Percentiles rank a stretch among this genome's conserved stretches.
Evolutionary conservation across 2,888 invertebrate species (phyloP).

Genomic region (Abscondita cerata): DNA sequence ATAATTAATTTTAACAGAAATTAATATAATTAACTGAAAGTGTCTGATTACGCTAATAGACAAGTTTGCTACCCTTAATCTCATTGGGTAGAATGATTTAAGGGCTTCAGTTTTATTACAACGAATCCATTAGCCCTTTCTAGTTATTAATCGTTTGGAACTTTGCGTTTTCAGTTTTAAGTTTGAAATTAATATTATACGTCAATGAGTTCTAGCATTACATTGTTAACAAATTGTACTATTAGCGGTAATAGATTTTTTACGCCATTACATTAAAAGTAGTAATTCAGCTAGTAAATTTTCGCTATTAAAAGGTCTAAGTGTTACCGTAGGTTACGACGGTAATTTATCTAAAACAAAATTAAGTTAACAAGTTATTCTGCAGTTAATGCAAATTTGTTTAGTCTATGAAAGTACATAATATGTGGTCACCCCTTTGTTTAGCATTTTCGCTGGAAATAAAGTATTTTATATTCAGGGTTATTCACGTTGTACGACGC

Average conservation of each 20-base stretch:
- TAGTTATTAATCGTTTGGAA: constrained; percentile 2
- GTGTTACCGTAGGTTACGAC: too few relatives aligned
- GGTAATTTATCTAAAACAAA: too few relatives aligned
- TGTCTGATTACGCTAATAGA: constrained; percentile 10
- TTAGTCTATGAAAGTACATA: too few relatives aligned
- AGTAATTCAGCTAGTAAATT: too few relatives aligned
- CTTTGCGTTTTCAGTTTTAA: constrained; percentile 3
- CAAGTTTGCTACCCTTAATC: constrained; percentile 8
- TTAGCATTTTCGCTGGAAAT: too few relatives aligned
- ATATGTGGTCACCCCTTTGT: too few relatives aligned
- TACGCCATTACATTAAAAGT: background rate
- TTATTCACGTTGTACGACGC: too few relatives aligned
- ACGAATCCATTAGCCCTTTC: constrained; percentile 5
- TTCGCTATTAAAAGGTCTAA: too few relatives aligned
- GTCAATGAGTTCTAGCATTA: background rate
- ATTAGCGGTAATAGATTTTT: background rate
- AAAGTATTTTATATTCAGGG: too few relatives aligned
- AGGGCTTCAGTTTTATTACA: constrained; percentile 3
- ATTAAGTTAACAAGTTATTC: too few relatives aligned
- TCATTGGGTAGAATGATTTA: constrained; percentile 8
- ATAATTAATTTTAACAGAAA: constrained; percentile 5
- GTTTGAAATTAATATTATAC: constrained; percentile 5
- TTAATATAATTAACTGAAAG: constrained; percentile 8
- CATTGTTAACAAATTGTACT: background rate
- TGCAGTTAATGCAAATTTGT: too few relatives aligned